phyloP scores from a whole-genome alignment of 2,797 vertebrate species.

The Tolypeutes matacus region DNA sequence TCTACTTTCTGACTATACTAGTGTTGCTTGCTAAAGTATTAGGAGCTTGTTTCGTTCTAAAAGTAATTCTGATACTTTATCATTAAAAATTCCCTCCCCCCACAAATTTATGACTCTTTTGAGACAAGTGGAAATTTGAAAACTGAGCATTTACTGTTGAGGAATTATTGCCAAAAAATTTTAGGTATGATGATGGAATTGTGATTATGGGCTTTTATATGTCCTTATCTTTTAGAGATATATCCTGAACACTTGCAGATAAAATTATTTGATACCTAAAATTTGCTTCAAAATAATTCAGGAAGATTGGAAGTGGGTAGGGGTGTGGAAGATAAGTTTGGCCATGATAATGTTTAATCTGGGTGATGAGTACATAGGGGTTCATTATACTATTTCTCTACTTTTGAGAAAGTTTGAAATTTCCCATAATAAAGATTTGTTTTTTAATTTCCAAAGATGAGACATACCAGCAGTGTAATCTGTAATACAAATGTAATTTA shows the following conservation, averaged over 20 bases:
- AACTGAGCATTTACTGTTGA: neutral
- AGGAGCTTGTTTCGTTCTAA: slow-evolving; percentile 52
- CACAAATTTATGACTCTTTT: neutral
- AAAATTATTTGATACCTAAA: neutral
- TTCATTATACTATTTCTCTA: neutral
- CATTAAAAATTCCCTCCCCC: slow-evolving; percentile 1
- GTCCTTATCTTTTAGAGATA: neutral
- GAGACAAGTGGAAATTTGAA: slow-evolving; percentile 16
- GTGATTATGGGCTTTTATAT: neutral
- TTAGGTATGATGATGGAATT: neutral
- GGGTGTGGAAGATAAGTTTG: neutral
- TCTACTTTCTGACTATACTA: slow-evolving; percentile 3
- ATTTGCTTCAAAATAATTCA: slow-evolving; percentile 17
- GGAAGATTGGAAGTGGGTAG: neutral
- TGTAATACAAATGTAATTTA: slow-evolving; percentile 18
- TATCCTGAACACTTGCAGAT: slow-evolving; percentile 4
- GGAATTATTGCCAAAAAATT: slow-evolving; percentile 3
- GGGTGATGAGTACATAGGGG: neutral
- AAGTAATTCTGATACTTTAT: slow-evolving; percentile 25
- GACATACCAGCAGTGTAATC: slow-evolving; percentile 32
- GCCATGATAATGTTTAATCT: neutral
- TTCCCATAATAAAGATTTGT: neutral
- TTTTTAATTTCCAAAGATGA: slow-evolving; percentile 4
- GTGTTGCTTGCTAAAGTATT: slow-evolving; percentile 1
- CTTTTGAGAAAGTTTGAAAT: slow-evolving; percentile 7